Percentiles rank a stretch among this genome's conserved stretches.
phyloP scores from a whole-genome alignment of 2,113 vertebrate species.

The Willisornis vidua region DNA sequence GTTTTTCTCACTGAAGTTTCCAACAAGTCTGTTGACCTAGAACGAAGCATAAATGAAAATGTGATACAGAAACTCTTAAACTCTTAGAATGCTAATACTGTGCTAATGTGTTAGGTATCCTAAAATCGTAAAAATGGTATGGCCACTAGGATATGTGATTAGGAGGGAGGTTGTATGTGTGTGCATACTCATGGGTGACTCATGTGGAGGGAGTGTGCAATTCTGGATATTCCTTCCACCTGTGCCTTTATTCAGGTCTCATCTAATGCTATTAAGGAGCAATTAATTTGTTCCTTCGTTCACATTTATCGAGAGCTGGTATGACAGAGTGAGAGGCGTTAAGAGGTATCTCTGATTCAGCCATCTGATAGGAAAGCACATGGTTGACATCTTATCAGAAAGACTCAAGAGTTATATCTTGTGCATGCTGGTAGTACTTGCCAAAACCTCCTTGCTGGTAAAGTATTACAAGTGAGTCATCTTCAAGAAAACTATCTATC shows the following conservation, averaged over 20 bases:
- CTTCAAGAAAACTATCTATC: constrained; percentile 18
- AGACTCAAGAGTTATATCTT: constrained; percentile 27
- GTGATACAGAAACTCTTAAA: background rate
- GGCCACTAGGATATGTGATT: background rate
- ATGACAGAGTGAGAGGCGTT: constrained; percentile 35
- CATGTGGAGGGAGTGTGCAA: background rate
- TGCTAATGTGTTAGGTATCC: background rate
- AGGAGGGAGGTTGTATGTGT: background rate
- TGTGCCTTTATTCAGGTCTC: constrained; percentile 18
- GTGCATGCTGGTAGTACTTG: constrained; percentile 10
- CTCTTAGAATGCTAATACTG: background rate
- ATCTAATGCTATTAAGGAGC: background rate
- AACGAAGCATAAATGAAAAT: background rate
- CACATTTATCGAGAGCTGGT: constrained; percentile 12
- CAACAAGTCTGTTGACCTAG: background rate
- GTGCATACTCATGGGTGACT: background rate
- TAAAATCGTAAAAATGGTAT: background rate
- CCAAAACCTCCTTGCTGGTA: constrained; percentile 21
- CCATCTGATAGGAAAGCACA: constrained; percentile 28
- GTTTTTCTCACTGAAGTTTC: background rate
- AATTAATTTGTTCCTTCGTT: constrained; percentile 45
- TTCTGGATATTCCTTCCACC: constrained; percentile 1
- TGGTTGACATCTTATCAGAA: constrained; percentile 56
- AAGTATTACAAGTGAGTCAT: constrained; percentile 45
- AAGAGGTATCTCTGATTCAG: constrained; percentile 51